Base-by-base conservation (phyloP, 92 coral and sea anemone genomes). In the Phymanthus crucifer region DNA sequence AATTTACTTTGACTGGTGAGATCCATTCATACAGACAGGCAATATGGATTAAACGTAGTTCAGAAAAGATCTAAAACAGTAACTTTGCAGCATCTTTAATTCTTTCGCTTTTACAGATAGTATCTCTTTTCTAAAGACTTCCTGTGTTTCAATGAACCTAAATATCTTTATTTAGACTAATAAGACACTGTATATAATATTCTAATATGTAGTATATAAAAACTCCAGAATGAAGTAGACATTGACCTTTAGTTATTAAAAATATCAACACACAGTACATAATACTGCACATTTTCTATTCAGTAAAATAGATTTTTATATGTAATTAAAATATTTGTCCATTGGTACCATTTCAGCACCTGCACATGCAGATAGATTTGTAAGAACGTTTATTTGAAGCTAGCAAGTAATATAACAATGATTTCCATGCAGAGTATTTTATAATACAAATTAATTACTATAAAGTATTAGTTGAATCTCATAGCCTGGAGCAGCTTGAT, bases 251-350 rank as follows among this genome's bases (percentile, higher is more conserved):
- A 54, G n/a, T 61, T 54, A 54, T 54, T 21, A 61, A 61, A 61
- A 61, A 61, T 61, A 61, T 61, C 26, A 61, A 10, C 13, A 61
- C 13, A 18, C 68, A 61, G 48, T 17, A 29, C 13, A 27, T n/a
- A n/a, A n/a, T 24, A 24, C 68, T 61, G 68, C 33, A 61, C 34
- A 61, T 61, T 61, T 61, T 61, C 68, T 24, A 27, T 61, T 34
- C 68, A 24, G 16, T 24, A 61, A 61, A 61, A 61, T 61, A 61
- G 68, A 61, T 27, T 61, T 26, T 12, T 29, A 5, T 61, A 24
- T 58, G 24, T 61, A 24, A 21, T 61, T 61, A 27, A 11, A 61
- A 24, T 27, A 61, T 61, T 61, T 4, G 11, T 61, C 34, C 16
- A 24, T 61, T 61, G 26, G 34, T 29, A 61, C 68, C 68, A 24